Conservation (phyloP, 2,113 vertebrate species). For the Syngnathus typhle region DNA sequence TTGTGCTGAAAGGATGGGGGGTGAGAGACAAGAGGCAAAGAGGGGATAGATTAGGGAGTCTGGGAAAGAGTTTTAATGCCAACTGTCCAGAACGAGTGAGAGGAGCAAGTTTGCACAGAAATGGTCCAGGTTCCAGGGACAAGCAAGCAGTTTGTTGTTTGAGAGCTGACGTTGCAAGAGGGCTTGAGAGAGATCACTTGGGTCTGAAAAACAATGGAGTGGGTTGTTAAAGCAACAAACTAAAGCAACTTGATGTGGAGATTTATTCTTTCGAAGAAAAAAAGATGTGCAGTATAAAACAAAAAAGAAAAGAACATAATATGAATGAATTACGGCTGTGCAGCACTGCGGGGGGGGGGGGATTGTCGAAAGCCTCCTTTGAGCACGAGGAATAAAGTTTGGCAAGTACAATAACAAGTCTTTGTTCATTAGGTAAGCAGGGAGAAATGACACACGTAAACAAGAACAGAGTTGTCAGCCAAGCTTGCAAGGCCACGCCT, state of each 20-base stretch:
- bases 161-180: not conserved
- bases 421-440: slow-evolving; percentile 36
- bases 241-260: slow-evolving; percentile 2
- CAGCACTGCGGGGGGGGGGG: slow-evolving; percentile 14
- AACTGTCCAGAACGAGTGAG: not conserved
- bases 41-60: slow-evolving; percentile 15
- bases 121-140: not conserved
- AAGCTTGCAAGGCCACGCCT: slow-evolving; percentile 29
- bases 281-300: slow-evolving; percentile 33
- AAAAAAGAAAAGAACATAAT: not conserved
- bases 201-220: not conserved
- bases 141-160: slow-evolving; percentile 6
- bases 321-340: slow-evolving; percentile 14
- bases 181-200: not conserved
- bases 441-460: slow-evolving; percentile 27
- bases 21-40: not conserved
- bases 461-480: slow-evolving; percentile 9
- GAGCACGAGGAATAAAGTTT: slow-evolving; percentile 13
- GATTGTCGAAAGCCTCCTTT: slow-evolving; percentile 16
- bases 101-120: not conserved
- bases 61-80: slow-evolving; percentile 28
- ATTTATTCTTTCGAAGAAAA: slow-evolving; percentile 4
- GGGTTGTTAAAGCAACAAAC: slow-evolving; percentile 1
- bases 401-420: slow-evolving; percentile 22
- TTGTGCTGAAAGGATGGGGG: slow-evolving; percentile 14